Conservation (phyloP, 2,113 vertebrate species). For the Polypterus bichir region DNA sequence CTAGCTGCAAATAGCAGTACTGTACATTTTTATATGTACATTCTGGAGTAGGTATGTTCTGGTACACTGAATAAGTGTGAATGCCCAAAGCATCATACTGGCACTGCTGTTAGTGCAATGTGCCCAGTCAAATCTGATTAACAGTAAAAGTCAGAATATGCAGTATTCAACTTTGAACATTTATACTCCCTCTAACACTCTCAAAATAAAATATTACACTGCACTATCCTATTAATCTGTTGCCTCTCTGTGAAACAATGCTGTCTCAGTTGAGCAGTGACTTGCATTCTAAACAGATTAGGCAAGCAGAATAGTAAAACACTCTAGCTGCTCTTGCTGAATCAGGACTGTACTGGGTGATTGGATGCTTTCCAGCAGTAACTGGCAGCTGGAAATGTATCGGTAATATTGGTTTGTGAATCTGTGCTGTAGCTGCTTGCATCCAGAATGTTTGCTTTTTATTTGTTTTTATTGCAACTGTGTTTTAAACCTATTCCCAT, state of each 20-base stretch:
- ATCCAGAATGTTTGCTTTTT: slow-evolving; percentile 12
- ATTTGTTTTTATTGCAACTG: slow-evolving; percentile 26
- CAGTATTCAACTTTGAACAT: too few relatives aligned
- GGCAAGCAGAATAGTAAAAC: slow-evolving; percentile 49
- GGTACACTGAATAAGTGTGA: too few relatives aligned
- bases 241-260: slow-evolving; percentile 31
- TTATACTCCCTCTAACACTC: too few relatives aligned
- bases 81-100: too few relatives aligned
- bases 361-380: slow-evolving; percentile 72
- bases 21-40: too few relatives aligned
- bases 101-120: too few relatives aligned
- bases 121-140: too few relatives aligned
- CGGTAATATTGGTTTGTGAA: slow-evolving; percentile 15
- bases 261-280: slow-evolving; percentile 44
- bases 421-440: slow-evolving; percentile 34
- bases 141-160: too few relatives aligned
- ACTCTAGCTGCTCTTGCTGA: slow-evolving; percentile 60
- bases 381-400: slow-evolving; percentile 54
- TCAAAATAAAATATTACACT: too few relatives aligned
- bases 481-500: slow-evolving; percentile 18
- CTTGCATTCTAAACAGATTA: slow-evolving; percentile 41
- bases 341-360: slow-evolving; percentile 62
- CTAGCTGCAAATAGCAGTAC: too few relatives aligned
- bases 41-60: too few relatives aligned
- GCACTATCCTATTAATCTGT: too few relatives aligned